Evolutionary conservation across 2,797 vertebrate species (phyloP).

Genomic region (Parauchenoglanis punctatus): DNA sequence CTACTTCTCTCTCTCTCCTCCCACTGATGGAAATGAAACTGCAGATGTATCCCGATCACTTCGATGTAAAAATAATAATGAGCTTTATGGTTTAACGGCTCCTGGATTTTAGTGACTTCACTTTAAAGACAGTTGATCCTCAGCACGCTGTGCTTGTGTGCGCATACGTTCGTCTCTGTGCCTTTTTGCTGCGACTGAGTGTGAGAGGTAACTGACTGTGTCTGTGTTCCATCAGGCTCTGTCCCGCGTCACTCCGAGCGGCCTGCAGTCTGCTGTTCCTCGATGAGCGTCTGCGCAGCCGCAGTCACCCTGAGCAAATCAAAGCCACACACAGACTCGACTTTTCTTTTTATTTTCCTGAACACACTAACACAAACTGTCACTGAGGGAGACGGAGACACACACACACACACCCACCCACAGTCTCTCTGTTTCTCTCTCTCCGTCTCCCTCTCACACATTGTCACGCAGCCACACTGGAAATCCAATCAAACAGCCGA

Average conservation of each 20-base stretch:
- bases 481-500: neutral
- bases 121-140: neutral
- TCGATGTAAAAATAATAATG: neutral
- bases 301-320: conserved; percentile 61
- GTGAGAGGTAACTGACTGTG: neutral
- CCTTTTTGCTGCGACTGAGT: neutral
- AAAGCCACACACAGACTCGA: conserved; percentile 52
- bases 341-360: conserved; percentile 48
- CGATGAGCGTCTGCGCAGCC: conserved; percentile 85
- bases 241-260: conserved; percentile 90
- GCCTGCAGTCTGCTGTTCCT: conserved; percentile 92
- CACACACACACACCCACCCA: neutral
- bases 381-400: conserved; percentile 15
- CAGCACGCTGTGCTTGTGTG: neutral
- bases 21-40: neutral
- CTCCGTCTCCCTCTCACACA: conserved; percentile 14
- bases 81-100: neutral
- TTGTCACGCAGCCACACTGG: conserved; percentile 22
- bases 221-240: conserved; percentile 78
- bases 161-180: neutral
- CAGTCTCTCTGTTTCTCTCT: neutral
- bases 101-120: neutral
- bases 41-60: neutral
- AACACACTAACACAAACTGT: conserved; percentile 36
- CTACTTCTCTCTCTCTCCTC: neutral